phyloP scores from a whole-genome alignment of 2,797 vertebrate species.

The Vultur gryphus region DNA sequence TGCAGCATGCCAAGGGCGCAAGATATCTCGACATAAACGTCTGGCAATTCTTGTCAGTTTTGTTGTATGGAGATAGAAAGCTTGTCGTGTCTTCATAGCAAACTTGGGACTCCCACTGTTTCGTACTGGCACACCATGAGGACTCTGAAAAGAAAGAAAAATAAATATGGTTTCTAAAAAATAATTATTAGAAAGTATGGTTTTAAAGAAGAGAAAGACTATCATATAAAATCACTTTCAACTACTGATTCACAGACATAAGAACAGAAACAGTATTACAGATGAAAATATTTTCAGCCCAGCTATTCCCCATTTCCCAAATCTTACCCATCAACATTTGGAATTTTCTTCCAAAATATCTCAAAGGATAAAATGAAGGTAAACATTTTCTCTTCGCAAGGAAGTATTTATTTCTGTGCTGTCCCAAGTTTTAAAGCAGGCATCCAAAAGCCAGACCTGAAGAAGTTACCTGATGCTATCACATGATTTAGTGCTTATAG shows the following conservation, averaged over 20 bases:
- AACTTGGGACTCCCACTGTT: constrained; percentile 95
- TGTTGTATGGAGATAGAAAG: constrained; percentile 94
- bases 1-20: constrained; percentile 86
- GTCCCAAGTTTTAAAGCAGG: not conserved
- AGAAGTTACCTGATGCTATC: not conserved
- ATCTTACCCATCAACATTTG: not conserved
- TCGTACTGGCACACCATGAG: constrained; percentile 86
- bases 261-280: not conserved
- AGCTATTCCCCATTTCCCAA: not conserved
- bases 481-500: not conserved
- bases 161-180: not conserved
- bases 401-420: not conserved
- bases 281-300: not conserved
- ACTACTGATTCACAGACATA: not conserved
- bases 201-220: not conserved
- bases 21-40: constrained; percentile 90
- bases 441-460: not conserved
- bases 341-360: not conserved
- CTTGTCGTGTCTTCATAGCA: constrained; percentile 96
- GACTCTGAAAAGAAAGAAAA: constrained; percentile 78
- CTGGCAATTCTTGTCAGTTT: constrained; percentile 87
- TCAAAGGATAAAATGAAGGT: not conserved
- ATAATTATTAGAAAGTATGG: not conserved
- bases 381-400: not conserved
- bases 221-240: not conserved